phyloP scores from a whole-genome alignment of 2,113 vertebrate species.

The Bombycilla garrulus region DNA sequence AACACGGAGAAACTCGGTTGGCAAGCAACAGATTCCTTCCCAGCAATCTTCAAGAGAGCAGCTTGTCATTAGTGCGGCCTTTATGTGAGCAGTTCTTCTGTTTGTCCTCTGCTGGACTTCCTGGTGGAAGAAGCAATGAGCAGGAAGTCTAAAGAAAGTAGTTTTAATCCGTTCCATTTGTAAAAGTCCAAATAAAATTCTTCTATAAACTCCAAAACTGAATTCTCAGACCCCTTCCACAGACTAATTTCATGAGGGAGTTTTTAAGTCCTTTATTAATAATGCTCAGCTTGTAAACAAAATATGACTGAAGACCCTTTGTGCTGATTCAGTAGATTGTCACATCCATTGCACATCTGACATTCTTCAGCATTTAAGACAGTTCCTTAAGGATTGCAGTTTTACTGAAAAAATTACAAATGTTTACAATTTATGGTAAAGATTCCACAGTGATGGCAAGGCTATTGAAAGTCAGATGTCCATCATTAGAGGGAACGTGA shows the following conservation, averaged over 20 bases:
- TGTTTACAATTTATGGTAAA: not conserved
- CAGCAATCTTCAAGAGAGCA: not conserved
- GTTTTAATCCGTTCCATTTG: not conserved
- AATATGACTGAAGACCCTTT: not conserved
- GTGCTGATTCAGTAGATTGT: not conserved
- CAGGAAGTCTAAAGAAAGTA: not conserved
- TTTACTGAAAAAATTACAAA: not conserved
- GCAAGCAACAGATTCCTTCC: not conserved
- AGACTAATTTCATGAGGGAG: not conserved
- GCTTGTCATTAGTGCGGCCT: not conserved
- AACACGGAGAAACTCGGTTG: not conserved
- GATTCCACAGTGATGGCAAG: not conserved
- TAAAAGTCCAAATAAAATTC: not conserved
- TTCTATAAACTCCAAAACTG: not conserved
- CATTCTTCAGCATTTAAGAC: not conserved
- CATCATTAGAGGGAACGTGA: not conserved
- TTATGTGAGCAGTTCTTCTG: not conserved
- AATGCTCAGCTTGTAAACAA: not conserved
- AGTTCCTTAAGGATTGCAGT: not conserved
- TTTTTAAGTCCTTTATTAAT: not conserved
- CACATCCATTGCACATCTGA: not conserved
- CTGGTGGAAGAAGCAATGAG: not conserved
- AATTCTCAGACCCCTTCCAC: not conserved
- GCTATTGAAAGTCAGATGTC: not conserved
- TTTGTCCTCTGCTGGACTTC: not conserved